A percentile compares a stretch with the other conserved stretches of the same genome.
These are phyloP conservation scores for Diprion similis DNA, from an alignment of 1,140 invertebrate species.

Conservation along the genomic window DNA sequence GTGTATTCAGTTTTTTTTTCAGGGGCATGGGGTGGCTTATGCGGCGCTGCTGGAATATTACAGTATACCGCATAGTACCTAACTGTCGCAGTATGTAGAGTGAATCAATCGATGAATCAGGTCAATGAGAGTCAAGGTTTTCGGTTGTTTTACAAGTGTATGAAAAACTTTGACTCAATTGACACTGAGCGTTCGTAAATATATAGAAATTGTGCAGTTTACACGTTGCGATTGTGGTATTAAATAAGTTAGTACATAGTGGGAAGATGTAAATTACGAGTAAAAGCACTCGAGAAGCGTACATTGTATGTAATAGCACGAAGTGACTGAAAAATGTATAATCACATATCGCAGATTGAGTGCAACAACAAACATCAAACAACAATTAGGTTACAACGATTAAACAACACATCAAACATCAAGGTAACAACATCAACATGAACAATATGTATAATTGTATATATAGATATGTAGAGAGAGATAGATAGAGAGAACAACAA, in stretches of 20 bases:
- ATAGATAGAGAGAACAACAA: conserved; percentile 46
- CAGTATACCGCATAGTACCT: neutral
- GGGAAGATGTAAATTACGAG: neutral
- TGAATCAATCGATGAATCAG: neutral
- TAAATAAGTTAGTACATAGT: neutral
- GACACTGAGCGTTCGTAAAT: no score
- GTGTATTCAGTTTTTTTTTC: no score
- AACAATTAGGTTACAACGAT: conserved; percentile 58
- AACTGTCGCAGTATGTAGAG: neutral
- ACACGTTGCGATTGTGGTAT: neutral
- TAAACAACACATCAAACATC: conserved; percentile 61
- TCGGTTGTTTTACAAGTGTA: neutral
- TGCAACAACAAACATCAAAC: conserved; percentile 63
- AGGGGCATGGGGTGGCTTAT: no score
- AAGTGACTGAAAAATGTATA: conserved; percentile 13
- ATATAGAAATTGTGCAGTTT: neutral
- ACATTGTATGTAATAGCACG: neutral
- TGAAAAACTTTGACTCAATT: no score
- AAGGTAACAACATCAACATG: conserved; percentile 59
- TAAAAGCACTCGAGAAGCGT: conserved; percentile 5
- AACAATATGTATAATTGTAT: conserved; percentile 35
- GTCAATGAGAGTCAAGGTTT: neutral
- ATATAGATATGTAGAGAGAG: conserved; percentile 41
- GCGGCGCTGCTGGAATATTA: no score
- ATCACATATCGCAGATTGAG: conserved; percentile 38